Evolutionary conservation across 2,797 vertebrate genomes (phyloP), one percentile per base, ranked within the genome.

Genomic region (Gallirallus australis): DNA sequence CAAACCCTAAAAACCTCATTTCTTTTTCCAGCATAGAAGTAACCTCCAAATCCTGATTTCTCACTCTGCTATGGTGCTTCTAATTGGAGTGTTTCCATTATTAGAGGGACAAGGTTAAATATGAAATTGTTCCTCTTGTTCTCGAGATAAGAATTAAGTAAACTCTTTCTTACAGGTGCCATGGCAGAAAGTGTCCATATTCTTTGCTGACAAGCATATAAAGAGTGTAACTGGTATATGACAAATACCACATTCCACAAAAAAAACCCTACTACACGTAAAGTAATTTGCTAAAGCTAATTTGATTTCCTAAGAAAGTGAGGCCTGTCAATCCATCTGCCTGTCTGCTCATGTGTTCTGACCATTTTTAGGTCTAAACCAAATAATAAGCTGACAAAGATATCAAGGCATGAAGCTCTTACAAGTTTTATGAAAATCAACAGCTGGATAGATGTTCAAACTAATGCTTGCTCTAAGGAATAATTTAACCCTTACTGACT

Each of bases 1-100:
- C 4, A 45, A 19, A 18, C 18, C 18, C 42, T 42, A 42, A 42
- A 33, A 5, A 7, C 0, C 11, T 10, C 11, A 6, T 37, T 25
- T 54, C 1, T 15, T 15, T 47, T 35, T 52, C 15, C 69, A 66
- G 23, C 31, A 50, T 2, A 40, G 31, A 94, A 79, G 9, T 72
- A 75, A 40, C 25, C 35, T 85, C 16, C 10, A 64, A 82, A 66
- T 60, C 9, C 4, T 33, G 24, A 37, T 65, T 84, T 80, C 28
- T 61, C 33, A 24, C 21, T 79, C 25, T 70, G 7, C 47, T 75
- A 71, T 23, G 68, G 40, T 8, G 53, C 60, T 83, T 60, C 39
- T 54, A 57, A 37, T 68, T 68, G 7, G 23, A 81, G 35, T 48
- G 39, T 61, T 71, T 73, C 79, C 31, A 59, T 39, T 79, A 61